phyloP scores from a whole-genome alignment of 2,113 vertebrate species.

The Pseudois nayaur region DNA sequence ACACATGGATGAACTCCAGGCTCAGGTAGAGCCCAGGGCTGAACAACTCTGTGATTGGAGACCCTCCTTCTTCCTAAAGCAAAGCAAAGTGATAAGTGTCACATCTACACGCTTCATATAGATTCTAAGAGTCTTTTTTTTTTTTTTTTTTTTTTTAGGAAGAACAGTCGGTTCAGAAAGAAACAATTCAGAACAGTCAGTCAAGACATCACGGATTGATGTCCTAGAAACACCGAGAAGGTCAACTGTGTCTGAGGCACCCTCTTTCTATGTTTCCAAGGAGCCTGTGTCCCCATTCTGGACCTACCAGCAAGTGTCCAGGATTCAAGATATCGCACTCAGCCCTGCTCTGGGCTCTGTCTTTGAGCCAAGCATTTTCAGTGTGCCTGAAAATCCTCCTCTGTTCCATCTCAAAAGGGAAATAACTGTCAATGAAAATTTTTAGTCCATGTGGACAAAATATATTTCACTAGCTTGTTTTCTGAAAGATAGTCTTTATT shows the following conservation, averaged over 20 bases:
- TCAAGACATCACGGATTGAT: background rate
- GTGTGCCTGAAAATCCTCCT: background rate
- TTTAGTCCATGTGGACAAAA: background rate
- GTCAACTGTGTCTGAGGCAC: background rate
- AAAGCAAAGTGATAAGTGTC: background rate
- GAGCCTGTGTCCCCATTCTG: background rate
- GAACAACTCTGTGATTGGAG: background rate
- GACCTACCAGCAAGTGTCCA: background rate
- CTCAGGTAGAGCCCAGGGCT: background rate
- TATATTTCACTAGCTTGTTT: background rate
- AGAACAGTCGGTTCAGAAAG: background rate
- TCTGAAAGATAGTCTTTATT: background rate
- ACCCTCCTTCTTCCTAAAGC: background rate
- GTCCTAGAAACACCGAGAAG: background rate
- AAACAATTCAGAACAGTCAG: background rate
- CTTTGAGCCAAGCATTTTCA: background rate
- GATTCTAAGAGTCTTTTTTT: background rate
- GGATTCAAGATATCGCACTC: background rate
- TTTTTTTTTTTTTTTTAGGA: background rate
- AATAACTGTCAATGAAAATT: background rate
- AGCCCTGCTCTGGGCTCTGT: background rate
- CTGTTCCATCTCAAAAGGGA: background rate
- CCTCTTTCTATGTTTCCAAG: background rate
- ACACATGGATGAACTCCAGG: background rate
- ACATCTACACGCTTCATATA: background rate